Evolutionary conservation across 1,140 invertebrate genomes (phyloP).

Genomic region (Branchinecta lindahli): DNA sequence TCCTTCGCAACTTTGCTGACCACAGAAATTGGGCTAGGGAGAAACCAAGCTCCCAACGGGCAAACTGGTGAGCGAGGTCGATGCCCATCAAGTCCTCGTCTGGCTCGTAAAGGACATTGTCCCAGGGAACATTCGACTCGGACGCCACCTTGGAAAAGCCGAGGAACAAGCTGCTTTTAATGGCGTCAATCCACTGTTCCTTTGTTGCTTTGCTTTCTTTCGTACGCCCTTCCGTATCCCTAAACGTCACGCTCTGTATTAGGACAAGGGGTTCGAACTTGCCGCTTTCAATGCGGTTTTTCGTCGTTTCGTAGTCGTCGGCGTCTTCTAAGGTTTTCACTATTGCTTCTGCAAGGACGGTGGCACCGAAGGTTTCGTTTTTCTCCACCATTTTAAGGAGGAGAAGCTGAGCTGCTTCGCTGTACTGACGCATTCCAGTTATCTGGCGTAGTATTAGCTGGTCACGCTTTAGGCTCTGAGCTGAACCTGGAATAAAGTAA

Average conservation of each 20-base stretch:
- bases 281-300: neutral
- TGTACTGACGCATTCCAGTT: neutral
- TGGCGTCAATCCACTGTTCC: neutral
- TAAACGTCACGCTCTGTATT: neutral
- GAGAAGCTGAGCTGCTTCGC: neutral
- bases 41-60: neutral
- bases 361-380: neutral
- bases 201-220: neutral
- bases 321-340: neutral
- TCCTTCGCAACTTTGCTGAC: neutral
- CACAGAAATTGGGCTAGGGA: neutral
- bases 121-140: neutral
- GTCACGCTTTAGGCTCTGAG: no score
- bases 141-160: neutral
- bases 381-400: neutral
- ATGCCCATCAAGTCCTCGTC: neutral
- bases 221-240: neutral
- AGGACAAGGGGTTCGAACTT: neutral
- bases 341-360: neutral
- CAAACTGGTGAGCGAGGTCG: neutral
- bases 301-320: neutral
- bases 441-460: neutral
- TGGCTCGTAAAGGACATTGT: conserved; percentile 1
- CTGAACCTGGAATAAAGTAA: no score
- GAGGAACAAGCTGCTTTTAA: neutral